Conservation (phyloP, 1,140 invertebrate genomes). For the Physella acuta region DNA sequence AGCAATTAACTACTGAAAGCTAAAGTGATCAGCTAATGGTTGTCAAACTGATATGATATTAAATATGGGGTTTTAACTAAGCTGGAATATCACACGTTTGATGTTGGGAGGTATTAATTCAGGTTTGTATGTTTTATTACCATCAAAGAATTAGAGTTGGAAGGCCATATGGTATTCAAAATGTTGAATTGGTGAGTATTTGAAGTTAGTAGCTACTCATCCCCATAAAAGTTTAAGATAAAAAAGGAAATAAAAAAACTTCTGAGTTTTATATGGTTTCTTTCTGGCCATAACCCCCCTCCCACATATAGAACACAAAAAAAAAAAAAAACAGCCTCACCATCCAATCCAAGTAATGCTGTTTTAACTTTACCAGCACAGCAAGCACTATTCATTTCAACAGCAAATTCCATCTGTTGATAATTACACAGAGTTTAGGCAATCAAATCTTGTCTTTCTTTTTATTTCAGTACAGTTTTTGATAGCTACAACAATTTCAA, state of each 20-base stretch:
- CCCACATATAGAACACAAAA: neutral
- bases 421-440: neutral
- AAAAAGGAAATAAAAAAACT: neutral
- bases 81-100: neutral
- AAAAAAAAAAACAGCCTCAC: neutral
- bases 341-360: conserved; percentile 8
- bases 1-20: too few species aligned
- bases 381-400: conserved; percentile 15
- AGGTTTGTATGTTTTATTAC: neutral
- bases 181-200: neutral
- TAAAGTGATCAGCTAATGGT: neutral
- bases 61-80: neutral
- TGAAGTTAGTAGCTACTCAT: neutral
- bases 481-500: too few species aligned
- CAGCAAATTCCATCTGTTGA: conserved; percentile 16
- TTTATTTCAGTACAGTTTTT: too few species aligned
- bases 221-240: neutral
- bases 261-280: neutral
- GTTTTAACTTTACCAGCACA: conserved; percentile 12
- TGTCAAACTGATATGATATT: neutral
- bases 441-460: too few species aligned
- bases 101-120: neutral
- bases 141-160: neutral
- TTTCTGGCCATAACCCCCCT: neutral
- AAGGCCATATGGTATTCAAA: neutral